Evolutionary conservation across 92 coral and sea anemone genomes (phyloP).

Genomic region (Scolanthus callimorphus): DNA sequence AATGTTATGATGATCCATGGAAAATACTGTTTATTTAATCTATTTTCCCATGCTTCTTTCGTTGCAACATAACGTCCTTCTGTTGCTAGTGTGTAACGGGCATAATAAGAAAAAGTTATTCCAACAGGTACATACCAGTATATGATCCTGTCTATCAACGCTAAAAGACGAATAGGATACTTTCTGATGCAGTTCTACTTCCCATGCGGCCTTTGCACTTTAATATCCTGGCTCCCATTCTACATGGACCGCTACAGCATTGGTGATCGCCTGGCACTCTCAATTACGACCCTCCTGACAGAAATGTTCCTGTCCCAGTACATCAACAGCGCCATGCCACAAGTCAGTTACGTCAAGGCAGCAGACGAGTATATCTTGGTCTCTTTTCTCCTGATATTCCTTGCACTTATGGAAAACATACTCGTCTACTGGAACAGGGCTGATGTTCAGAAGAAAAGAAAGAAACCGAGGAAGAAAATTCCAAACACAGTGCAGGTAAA

Average conservation of each 20-base stretch:
- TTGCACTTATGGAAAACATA: conserved; percentile 55
- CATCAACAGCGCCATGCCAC: conserved; percentile 42
- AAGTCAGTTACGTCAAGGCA: conserved; percentile 68
- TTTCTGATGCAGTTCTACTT: conserved; percentile 53
- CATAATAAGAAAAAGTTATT: too few species aligned
- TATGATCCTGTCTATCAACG: conserved; percentile 24
- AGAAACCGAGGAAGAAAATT: too few species aligned
- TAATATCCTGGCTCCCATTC: conserved; percentile 76
- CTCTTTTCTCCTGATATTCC: conserved; percentile 60
- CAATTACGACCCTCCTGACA: conserved; percentile 58
- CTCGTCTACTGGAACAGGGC: conserved; percentile 30
- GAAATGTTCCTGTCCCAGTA: conserved; percentile 66
- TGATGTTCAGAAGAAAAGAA: too few species aligned
- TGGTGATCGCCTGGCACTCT: conserved; percentile 41
- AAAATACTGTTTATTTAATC: too few species aligned
- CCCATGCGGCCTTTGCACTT: conserved; percentile 43
- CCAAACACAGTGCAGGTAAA: too few species aligned
- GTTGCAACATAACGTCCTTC: too few species aligned
- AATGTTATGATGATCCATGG: too few species aligned
- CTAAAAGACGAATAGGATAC: conserved; percentile 51
- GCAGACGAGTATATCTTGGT: conserved; percentile 59
- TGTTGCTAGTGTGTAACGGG: too few species aligned
- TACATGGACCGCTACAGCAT: conserved; percentile 57
- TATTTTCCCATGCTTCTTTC: too few species aligned
- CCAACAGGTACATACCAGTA: conserved; percentile 35